Base-by-base conservation (phyloP, 2,888 invertebrate species). In the Ectemnius continuus region DNA sequence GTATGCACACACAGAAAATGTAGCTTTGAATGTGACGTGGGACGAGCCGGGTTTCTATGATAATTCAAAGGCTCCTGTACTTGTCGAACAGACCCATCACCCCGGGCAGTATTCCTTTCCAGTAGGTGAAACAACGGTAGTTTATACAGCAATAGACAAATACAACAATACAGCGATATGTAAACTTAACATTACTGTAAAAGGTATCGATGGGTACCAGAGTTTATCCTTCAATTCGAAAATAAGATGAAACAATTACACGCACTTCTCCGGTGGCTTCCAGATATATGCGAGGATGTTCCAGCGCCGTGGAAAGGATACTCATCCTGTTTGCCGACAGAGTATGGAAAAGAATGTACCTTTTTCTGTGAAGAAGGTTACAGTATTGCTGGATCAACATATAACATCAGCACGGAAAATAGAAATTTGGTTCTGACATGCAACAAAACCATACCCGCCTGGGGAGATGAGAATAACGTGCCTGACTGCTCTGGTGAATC, bases 321-420 rank as follows among this genome's bases (percentile, higher is more conserved):
- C 48, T 84, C 91, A 1, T 90, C 91, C 59, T 94, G 94, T 78
- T 89, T 90, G 0, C 89, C 91, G 57, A 87, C 88, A n/a, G 66
- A 64, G 1, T 89, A 90, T 11, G 91, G 91, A 5, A 91, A 92
- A 0, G 90, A 91, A 73, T 95, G 95, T 82, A 89, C 92, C 4
- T 87, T 94, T 23, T 92, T 92, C 8, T 95, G 95, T 84, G 89
- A 93, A 62, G 92, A 93, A 67, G 94, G 94, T 0, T 94, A 93
- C 83, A 93, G 92, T 3, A 93, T 94, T 81, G 93, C 93, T 14
- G 86, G 92, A 76, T 88, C 87, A 13, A 89, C 91, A 2, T 85
- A 69, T 14, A 75, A 76, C 60, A 64, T 71, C 56, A 67, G 69
- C 2, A 14, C 48, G 3, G 67, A 90, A 0, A 85, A 88, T 2